Evolutionary conservation across 2,797 vertebrate genomes (phyloP).

Genomic region (Tiaroga cobitis): DNA sequence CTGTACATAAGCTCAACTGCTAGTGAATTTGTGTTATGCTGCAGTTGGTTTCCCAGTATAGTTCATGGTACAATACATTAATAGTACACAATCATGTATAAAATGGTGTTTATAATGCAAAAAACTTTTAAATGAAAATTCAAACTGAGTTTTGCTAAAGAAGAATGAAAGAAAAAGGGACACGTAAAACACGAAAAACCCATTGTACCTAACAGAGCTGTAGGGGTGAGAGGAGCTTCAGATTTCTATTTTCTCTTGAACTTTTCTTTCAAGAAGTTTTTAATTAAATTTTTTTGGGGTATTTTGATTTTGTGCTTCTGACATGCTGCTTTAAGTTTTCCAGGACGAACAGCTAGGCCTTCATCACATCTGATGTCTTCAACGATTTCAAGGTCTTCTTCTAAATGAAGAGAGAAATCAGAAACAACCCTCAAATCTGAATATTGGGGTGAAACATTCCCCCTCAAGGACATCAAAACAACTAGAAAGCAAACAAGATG

Average conservation of each 20-base stretch:
- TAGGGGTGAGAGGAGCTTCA: not conserved
- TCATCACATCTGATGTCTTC: slow-evolving; percentile 1
- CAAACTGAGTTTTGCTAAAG: not conserved
- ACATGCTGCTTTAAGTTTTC: not conserved
- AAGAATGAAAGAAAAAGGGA: not conserved
- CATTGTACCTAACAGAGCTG: not conserved
- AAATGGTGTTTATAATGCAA: not conserved
- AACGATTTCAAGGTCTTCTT: not conserved
- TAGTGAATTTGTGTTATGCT: not conserved
- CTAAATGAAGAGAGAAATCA: not conserved
- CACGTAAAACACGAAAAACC: no score
- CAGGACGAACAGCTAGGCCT: not conserved
- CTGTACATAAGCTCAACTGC: not conserved
- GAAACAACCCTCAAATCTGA: not conserved
- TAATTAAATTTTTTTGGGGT: not conserved
- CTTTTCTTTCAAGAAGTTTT: not conserved
- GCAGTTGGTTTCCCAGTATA: not conserved
- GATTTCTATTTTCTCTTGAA: not conserved
- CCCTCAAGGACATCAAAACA: no score
- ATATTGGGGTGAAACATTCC: not conserved
- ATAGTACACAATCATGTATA: not conserved
- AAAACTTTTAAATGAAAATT: no score
- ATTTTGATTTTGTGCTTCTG: not conserved
- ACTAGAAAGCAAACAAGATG: no score
- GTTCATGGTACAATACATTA: not conserved